Evolutionary conservation across 2,888 invertebrate species (phyloP).

Genomic region (Hermaeophaga mercurialis): DNA sequence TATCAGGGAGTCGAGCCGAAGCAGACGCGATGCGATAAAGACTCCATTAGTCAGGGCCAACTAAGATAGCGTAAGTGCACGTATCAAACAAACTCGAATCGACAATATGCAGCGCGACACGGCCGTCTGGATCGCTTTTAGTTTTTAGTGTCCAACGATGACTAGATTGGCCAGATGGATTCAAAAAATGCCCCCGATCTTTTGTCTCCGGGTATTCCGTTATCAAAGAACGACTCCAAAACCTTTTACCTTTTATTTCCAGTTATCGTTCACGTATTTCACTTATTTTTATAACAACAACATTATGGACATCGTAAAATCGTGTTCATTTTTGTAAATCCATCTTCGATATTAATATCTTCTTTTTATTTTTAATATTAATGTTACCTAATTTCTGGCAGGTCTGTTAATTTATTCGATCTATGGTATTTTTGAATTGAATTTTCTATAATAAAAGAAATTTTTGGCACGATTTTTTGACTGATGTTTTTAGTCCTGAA

Average conservation of each 20-base stretch:
- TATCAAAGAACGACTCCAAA: slow-evolving; percentile 32
- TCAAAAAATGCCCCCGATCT: slow-evolving; percentile 41
- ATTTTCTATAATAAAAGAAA: background rate
- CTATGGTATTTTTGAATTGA: slow-evolving; percentile 2
- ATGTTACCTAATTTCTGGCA: background rate
- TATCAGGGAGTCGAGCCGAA: slow-evolving; percentile 49
- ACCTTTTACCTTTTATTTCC: slow-evolving; percentile 28
- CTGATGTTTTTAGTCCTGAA: too few species aligned
- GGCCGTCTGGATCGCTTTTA: slow-evolving; percentile 44
- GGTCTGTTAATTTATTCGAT: too few species aligned
- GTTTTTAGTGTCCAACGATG: slow-evolving; percentile 45
- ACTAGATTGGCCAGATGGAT: slow-evolving; percentile 39
- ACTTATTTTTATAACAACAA: slow-evolving; percentile 6
- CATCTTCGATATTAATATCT: too few species aligned
- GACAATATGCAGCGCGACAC: slow-evolving; percentile 48
- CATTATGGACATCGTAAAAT: slow-evolving; percentile 5
- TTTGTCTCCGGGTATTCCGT: slow-evolving; percentile 36
- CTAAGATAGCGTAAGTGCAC: slow-evolving; percentile 55
- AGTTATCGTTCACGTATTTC: slow-evolving; percentile 11
- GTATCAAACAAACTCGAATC: slow-evolving; percentile 50
- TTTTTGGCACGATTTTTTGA: too few species aligned
- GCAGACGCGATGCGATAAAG: slow-evolving; percentile 49
- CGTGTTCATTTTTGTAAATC: background rate
- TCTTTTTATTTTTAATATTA: too few species aligned
- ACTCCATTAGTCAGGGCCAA: slow-evolving; percentile 54